These are phyloP conservation scores for Thereva nobilitata DNA, from an alignment of 2,888 invertebrate species.

Conservation along the genomic window DNA sequence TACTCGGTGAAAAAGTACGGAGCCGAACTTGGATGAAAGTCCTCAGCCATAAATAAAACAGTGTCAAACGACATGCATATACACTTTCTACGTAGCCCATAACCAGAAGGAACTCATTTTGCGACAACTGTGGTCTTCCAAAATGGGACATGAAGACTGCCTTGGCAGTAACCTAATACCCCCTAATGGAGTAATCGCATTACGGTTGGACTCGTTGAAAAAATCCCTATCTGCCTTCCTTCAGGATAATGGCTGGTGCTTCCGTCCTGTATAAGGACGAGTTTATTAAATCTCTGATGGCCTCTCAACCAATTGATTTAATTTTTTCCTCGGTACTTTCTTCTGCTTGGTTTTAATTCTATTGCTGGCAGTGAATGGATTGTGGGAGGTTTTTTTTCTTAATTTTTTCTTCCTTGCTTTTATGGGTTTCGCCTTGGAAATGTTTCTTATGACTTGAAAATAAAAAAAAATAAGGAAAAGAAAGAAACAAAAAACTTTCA, in stretches of 20 bases:
- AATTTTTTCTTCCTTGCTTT: no score
- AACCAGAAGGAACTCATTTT: slow-evolving; percentile 5
- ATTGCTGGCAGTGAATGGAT: slow-evolving; percentile 12
- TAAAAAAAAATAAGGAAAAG: no score
- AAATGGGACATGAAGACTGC: slow-evolving; percentile 8
- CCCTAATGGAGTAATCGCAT: slow-evolving; percentile 25
- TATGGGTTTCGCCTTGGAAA: no score
- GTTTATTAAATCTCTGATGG: slow-evolving; percentile 28
- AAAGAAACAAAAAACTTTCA: no score
- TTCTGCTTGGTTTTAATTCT: slow-evolving; percentile 18
- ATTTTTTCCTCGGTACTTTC: slow-evolving; percentile 9
- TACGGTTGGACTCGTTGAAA: slow-evolving; percentile 19
- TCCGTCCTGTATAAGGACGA: slow-evolving; percentile 11
- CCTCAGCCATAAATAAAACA: background rate
- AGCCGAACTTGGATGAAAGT: background rate
- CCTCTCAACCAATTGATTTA: slow-evolving; percentile 32
- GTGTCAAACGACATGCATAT: background rate
- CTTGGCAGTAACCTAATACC: slow-evolving; percentile 24
- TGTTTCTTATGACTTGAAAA: no score
- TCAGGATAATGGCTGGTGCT: background rate
- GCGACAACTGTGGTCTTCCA: slow-evolving; percentile 19
- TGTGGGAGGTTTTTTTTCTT: slow-evolving; percentile 6
- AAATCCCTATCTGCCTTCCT: slow-evolving; percentile 1
- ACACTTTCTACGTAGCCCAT: background rate
- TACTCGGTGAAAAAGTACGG: no score